Evolutionary conservation across 2,113 vertebrate genomes (phyloP).

Genomic region (Otocyon megalotis): DNA sequence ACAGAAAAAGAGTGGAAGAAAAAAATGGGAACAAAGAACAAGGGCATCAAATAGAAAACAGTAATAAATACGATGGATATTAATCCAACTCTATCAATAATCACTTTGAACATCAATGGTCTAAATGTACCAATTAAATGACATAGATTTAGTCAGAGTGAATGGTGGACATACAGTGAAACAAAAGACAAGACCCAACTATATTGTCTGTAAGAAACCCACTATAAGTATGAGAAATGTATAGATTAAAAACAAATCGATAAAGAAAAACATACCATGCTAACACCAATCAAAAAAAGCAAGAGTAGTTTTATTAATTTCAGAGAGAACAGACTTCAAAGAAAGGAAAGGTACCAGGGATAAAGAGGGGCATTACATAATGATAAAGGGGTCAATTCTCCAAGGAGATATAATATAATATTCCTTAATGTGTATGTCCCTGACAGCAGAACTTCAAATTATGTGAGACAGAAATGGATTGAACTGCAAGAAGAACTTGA

Average conservation of each 20-base stretch:
- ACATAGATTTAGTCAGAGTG: background rate
- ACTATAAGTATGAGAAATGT: background rate
- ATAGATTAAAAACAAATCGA: background rate
- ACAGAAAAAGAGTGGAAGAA: background rate
- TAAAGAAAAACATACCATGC: background rate
- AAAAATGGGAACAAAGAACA: background rate
- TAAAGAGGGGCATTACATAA: background rate
- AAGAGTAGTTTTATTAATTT: background rate
- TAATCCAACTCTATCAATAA: background rate
- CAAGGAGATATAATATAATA: background rate
- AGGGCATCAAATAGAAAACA: background rate
- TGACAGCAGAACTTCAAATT: background rate
- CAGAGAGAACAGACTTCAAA: background rate
- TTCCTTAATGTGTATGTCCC: background rate
- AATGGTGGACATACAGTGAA: background rate
- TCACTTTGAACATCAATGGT: background rate
- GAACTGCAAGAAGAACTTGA: background rate
- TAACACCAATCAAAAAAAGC: background rate
- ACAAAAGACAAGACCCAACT: background rate
- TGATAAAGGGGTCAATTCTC: background rate
- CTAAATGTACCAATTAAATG: background rate
- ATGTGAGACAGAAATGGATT: background rate
- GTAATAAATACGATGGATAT: background rate
- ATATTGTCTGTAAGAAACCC: background rate
- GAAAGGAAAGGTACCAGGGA: too few species aligned